Conservation (phyloP, 1,140 invertebrate species). For the Dendrolimus kikuchii region DNA sequence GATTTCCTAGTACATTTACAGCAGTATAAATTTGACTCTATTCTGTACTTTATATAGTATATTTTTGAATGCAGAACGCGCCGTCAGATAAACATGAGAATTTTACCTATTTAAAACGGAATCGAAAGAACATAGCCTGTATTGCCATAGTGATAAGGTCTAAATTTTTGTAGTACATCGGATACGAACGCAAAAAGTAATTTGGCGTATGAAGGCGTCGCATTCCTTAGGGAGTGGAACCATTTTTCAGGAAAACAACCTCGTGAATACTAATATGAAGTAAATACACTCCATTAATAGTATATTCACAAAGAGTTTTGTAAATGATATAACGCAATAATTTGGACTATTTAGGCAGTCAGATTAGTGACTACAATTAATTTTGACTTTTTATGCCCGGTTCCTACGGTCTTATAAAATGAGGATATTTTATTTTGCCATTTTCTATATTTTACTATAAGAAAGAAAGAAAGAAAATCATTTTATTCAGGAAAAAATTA, state of each 20-base stretch:
- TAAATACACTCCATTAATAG: slow-evolving; percentile 16
- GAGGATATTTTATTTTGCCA: no score
- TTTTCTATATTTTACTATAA: no score
- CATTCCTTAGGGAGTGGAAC: slow-evolving; percentile 26
- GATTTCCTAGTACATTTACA: background rate
- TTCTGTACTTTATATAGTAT: no score
- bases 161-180: slow-evolving; percentile 4
- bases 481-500: no score
- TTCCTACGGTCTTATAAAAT: no score
- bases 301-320: background rate
- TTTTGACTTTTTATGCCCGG: no score
- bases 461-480: no score
- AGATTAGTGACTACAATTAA: no score
- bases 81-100: slow-evolving; percentile 9
- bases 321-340: background rate
- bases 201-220: slow-evolving; percentile 20
- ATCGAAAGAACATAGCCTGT: background rate
- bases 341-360: no score
- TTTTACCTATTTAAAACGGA: slow-evolving; percentile 6
- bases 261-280: slow-evolving; percentile 25
- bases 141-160: background rate
- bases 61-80: no score
- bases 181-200: slow-evolving; percentile 6
- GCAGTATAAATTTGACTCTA: no score
- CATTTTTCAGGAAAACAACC: slow-evolving; percentile 40